Conservation (phyloP, 2,888 invertebrate species). For the Cylindroiulus punctatus region DNA sequence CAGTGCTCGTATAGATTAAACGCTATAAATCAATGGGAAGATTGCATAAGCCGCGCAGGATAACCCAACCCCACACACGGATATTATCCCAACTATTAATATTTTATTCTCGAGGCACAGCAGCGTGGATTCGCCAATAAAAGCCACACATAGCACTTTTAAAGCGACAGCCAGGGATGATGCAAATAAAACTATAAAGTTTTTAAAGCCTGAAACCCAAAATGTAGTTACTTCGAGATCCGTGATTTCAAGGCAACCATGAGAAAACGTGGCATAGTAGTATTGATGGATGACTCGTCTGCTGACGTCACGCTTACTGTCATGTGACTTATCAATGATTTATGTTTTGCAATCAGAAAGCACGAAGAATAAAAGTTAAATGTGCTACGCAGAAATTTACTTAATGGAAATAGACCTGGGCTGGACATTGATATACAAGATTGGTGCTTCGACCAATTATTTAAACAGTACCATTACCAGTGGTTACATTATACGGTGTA, state of each 20-base stretch:
- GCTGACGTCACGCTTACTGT: not conserved
- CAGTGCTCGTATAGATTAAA: not conserved
- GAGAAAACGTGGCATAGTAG: not conserved
- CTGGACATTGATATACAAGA: too few relatives aligned
- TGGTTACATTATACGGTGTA: too few relatives aligned
- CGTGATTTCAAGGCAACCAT: not conserved
- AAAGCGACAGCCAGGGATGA: not conserved
- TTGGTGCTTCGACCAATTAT: too few relatives aligned
- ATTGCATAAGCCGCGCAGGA: not conserved
- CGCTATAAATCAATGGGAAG: constrained; percentile 9
- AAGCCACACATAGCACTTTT: not conserved
- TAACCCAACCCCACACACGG: constrained; percentile 10
- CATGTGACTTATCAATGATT: not conserved
- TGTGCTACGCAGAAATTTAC: not conserved
- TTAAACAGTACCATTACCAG: too few relatives aligned
- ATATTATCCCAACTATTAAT: constrained; percentile 24
- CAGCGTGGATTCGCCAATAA: not conserved
- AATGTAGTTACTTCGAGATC: not conserved
- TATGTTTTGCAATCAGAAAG: not conserved
- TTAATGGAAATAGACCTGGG: not conserved
- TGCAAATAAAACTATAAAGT: not conserved
- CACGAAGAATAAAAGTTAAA: not conserved
- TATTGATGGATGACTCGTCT: not conserved
- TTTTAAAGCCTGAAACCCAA: not conserved
- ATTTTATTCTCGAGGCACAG: not conserved